phyloP scores from a whole-genome alignment of 2,797 vertebrate species.

The Decapterus maruadsi region DNA sequence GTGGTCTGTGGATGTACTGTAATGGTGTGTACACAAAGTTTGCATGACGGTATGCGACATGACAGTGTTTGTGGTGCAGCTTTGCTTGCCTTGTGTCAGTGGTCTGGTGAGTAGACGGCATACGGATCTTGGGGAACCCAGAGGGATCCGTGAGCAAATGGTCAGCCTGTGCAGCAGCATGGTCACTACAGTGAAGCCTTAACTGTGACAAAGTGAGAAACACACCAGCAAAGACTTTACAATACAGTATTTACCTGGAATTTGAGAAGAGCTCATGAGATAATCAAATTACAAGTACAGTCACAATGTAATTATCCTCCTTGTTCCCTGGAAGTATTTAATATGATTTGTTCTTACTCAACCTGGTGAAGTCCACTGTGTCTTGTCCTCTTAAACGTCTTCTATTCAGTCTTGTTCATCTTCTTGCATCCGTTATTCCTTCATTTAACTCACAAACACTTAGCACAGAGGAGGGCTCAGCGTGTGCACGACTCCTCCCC shows the following conservation, averaged over 20 bases:
- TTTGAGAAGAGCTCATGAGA: background rate
- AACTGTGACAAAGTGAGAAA: background rate
- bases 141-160: conserved; percentile 56
- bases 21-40: background rate
- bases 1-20: background rate
- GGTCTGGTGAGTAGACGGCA: conserved; percentile 55
- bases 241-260: background rate
- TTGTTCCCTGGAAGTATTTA: background rate
- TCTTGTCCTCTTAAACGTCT: conserved; percentile 13
- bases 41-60: background rate
- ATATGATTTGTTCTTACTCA: conserved; percentile 44
- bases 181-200: conserved; percentile 13
- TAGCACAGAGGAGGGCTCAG: conserved; percentile 21
- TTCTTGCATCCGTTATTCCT: conserved; percentile 28
- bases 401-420: conserved; percentile 43
- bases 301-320: background rate
- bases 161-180: conserved; percentile 81
- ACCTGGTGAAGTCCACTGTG: conserved; percentile 10
- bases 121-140: conserved; percentile 49
- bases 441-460: conserved; percentile 24
- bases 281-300: background rate
- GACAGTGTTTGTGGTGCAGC: conserved; percentile 15
- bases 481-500: conserved; percentile 62
- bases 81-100: conserved; percentile 76
- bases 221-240: background rate